Percentiles rank a stretch among this genome's conserved stretches.
phyloP scores from a whole-genome alignment of 2,888 invertebrate genomes.

The Odontocerum albicorne region DNA sequence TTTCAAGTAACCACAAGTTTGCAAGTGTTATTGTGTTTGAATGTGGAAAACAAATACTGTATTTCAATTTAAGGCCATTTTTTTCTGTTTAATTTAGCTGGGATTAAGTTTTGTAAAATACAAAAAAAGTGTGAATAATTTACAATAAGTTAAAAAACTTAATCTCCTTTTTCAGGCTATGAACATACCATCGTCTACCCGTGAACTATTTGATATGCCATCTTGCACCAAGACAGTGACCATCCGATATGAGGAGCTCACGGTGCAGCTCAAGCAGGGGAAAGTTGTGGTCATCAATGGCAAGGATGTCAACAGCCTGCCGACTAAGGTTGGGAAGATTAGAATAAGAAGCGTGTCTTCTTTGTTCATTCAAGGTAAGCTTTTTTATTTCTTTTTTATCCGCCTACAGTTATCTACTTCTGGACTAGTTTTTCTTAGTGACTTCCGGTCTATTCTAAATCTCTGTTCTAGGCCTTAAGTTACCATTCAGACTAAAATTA shows the following conservation, averaged over 20 bases:
- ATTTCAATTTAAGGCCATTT: too few species aligned
- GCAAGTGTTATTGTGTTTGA: too few species aligned
- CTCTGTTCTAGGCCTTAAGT: background rate
- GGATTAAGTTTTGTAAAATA: too few species aligned
- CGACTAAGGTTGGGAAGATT: slow-evolving; percentile 62
- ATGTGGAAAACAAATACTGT: too few species aligned
- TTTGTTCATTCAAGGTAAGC: slow-evolving; percentile 65
- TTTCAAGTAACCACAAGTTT: too few species aligned
- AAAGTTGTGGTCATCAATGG: slow-evolving; percentile 70
- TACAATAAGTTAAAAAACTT: too few species aligned
- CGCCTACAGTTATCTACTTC: background rate
- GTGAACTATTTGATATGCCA: slow-evolving; percentile 58
- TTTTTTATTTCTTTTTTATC: background rate
- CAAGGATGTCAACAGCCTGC: slow-evolving; percentile 66
- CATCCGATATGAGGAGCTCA: slow-evolving; percentile 55
- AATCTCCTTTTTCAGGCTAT: slow-evolving; percentile 56
- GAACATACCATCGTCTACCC: slow-evolving; percentile 61
- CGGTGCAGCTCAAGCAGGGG: slow-evolving; percentile 75
- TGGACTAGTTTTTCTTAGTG: background rate
- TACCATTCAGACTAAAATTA: background rate
- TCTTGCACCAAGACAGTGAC: slow-evolving; percentile 84
- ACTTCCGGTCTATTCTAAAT: background rate
- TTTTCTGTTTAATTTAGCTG: too few species aligned
- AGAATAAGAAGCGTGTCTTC: slow-evolving; percentile 77
- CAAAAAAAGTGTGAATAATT: too few species aligned